Evolutionary conservation across 1,140 invertebrate species (phyloP).

Genomic region (Antheraea mylitta): DNA sequence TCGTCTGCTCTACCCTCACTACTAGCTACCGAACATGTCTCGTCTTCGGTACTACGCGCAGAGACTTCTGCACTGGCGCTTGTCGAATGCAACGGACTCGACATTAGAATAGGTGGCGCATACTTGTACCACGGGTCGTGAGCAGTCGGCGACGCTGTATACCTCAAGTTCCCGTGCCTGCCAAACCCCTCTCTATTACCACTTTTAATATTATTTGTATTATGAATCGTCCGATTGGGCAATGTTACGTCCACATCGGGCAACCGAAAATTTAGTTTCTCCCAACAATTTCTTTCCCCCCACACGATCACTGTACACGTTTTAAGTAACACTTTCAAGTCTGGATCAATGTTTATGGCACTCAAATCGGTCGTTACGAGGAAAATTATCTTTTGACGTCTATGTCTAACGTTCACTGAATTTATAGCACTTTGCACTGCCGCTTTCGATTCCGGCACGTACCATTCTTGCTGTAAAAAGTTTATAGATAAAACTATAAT

Average conservation of each 20-base stretch:
- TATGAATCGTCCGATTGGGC: conserved; percentile 77
- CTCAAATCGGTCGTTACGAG: conserved; percentile 81
- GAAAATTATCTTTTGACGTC: conserved; percentile 87
- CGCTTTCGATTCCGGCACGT: conserved; percentile 84
- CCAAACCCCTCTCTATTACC: conserved; percentile 68
- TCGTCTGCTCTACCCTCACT: conserved; percentile 70
- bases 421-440: conserved; percentile 87
- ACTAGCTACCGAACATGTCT: conserved; percentile 74
- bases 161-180: conserved; percentile 73
- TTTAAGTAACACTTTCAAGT: conserved; percentile 89
- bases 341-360: conserved; percentile 87
- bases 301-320: conserved; percentile 91
- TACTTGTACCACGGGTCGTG: conserved; percentile 78
- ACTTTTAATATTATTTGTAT: conserved; percentile 66
- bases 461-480: conserved; percentile 88
- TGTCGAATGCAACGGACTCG: conserved; percentile 74
- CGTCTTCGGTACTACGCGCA: conserved; percentile 74
- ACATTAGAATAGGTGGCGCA: conserved; percentile 71
- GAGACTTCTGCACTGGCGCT: conserved; percentile 75
- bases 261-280: conserved; percentile 93
- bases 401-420: conserved; percentile 83
- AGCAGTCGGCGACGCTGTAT: conserved; percentile 74
- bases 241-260: conserved; percentile 83
- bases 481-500: conserved; percentile 86
- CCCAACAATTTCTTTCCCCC: conserved; percentile 93